phyloP scores from a whole-genome alignment of 2,797 vertebrate genomes.

The Hyperoplus lanceolatus region DNA sequence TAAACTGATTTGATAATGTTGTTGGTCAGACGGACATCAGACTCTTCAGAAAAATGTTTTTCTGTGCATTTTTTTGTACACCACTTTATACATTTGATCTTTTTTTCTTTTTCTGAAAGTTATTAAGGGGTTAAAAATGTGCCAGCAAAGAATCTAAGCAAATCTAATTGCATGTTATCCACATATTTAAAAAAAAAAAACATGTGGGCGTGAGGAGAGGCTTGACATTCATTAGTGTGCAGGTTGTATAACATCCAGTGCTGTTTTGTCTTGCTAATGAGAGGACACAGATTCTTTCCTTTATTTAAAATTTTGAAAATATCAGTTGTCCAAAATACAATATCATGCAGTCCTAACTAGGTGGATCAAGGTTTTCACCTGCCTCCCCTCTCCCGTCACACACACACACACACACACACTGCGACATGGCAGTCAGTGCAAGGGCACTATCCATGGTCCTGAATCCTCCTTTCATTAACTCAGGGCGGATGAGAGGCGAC shows the following conservation, averaged over 20 bases:
- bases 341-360: too few species aligned
- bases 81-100: background rate
- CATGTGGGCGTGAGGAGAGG: conserved; percentile 12
- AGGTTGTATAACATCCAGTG: background rate
- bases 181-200: conserved; percentile 17
- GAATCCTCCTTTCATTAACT: too few species aligned
- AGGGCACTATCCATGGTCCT: too few species aligned
- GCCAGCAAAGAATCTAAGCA: background rate
- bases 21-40: background rate
- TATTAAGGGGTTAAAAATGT: conserved; percentile 1
- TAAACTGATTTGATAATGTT: background rate
- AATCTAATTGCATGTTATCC: background rate
- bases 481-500: too few species aligned
- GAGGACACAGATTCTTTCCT: conserved; percentile 5
- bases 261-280: conserved; percentile 11
- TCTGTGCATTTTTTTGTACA: background rate
- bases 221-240: conserved; percentile 15
- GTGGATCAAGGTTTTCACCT: too few species aligned
- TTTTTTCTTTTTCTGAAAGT: background rate
- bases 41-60: background rate
- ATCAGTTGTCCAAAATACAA: background rate
- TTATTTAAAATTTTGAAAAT: background rate
- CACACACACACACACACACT: too few species aligned
- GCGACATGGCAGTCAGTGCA: too few species aligned
- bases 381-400: too few species aligned